Percentiles rank a stretch among this genome's conserved stretches.
phyloP scores from a whole-genome alignment of 2,113 vertebrate species.

The Indicator indicator region DNA sequence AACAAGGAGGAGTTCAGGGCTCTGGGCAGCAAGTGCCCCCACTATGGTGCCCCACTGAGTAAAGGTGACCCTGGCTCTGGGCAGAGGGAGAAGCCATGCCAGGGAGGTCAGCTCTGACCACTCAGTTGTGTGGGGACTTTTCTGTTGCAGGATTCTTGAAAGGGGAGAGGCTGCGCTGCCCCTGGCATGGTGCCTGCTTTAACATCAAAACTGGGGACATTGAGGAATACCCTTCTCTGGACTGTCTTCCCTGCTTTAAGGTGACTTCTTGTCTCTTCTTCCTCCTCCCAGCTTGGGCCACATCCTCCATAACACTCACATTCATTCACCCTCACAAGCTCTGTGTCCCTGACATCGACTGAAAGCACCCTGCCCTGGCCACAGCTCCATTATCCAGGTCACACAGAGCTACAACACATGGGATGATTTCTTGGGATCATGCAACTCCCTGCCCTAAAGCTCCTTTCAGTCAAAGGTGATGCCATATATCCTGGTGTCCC shows the following conservation, averaged over 20 bases:
- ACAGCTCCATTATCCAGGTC: background rate
- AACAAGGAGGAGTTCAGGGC: conserved; percentile 78
- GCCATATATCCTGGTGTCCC: background rate
- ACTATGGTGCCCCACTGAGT: conserved; percentile 81
- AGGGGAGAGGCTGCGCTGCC: conserved; percentile 83
- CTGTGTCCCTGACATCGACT: accelerated
- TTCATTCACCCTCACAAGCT: background rate
- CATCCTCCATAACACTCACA: accelerated
- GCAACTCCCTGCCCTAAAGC: background rate
- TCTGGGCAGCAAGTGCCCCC: conserved; percentile 85
- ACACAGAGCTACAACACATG: background rate
- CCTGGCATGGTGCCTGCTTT: conserved; percentile 89
- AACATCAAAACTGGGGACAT: conserved; percentile 87
- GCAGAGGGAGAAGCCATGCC: accelerated
- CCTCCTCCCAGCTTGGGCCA: background rate
- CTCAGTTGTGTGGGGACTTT: accelerated
- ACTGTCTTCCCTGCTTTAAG: conserved; percentile 77
- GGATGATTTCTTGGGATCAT: background rate
- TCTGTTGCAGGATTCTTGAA: conserved; percentile 76
- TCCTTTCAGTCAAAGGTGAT: background rate
- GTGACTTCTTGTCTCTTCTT: conserved; percentile 10
- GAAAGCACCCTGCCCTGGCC: background rate
- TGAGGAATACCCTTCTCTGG: conserved; percentile 88
- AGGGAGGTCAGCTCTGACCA: background rate
- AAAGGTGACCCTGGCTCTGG: conserved; percentile 73